A percentile compares a stretch with the other conserved stretches of the same genome.
These are phyloP conservation scores for Tringa solitaria DNA, from an alignment of 2,113 vertebrate species.

Conservation along the genomic window DNA sequence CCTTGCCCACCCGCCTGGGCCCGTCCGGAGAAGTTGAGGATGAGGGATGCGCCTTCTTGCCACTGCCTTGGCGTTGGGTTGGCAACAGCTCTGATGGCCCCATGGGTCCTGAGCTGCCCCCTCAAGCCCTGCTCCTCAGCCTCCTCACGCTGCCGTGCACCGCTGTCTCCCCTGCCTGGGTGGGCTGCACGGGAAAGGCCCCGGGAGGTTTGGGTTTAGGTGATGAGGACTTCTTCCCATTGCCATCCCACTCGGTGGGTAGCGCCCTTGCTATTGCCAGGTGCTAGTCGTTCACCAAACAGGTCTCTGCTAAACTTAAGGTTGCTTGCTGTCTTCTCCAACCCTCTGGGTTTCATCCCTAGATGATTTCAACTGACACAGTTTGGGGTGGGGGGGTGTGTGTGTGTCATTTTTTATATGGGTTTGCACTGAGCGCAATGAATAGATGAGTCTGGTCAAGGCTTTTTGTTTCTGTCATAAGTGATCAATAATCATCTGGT, in stretches of 20 bases:
- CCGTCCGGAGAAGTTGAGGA: neutral
- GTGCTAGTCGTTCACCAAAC: neutral
- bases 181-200: neutral
- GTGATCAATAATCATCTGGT: slow-evolving; percentile 55
- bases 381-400: neutral
- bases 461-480: slow-evolving; percentile 51
- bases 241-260: neutral
- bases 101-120: neutral
- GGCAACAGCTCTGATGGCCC: neutral
- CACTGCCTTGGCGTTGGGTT: neutral
- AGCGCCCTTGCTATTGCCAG: neutral
- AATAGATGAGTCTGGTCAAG: slow-evolving; percentile 28
- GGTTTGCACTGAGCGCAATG: neutral
- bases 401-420: neutral
- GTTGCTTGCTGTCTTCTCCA: neutral
- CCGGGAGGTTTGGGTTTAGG: neutral
- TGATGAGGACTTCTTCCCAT: neutral
- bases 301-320: neutral
- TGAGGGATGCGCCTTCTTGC: neutral
- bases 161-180: fast-evolving
- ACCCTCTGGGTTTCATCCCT: neutral
- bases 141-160: neutral
- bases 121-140: neutral
- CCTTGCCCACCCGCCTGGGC: neutral
- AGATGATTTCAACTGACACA: neutral